A percentile compares a stretch with the other conserved stretches of the same genome.
These are phyloP conservation scores for Drosophila macrospina DNA, from an alignment of 2,888 invertebrate species.

Conservation along the genomic window DNA sequence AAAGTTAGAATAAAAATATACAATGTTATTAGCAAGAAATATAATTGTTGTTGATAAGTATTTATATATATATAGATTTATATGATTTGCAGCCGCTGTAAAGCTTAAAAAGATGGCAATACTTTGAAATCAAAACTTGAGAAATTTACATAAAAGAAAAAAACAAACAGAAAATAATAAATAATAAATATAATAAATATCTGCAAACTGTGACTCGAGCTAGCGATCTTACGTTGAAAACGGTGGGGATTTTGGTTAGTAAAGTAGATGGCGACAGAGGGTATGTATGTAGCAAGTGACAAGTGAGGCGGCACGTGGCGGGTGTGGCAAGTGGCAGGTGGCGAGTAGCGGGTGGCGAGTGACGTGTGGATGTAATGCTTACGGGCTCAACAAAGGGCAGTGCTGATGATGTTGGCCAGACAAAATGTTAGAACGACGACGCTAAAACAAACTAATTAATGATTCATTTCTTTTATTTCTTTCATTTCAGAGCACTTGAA, in stretches of 20 bases:
- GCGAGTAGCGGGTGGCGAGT: conserved; percentile 24
- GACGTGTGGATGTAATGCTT: conserved; percentile 30
- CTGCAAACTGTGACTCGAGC: conserved; percentile 11
- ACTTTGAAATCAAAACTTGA: conserved; percentile 66
- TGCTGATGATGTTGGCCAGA: conserved; percentile 36
- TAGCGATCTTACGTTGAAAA: conserved; percentile 19
- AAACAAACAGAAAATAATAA: no score
- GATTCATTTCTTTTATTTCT: no score
- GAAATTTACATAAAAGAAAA: conserved; percentile 9
- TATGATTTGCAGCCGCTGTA: conserved; percentile 42
- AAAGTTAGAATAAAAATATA: conserved; percentile 53
- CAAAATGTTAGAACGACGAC: conserved; percentile 12
- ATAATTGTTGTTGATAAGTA: conserved; percentile 7
- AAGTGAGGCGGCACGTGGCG: conserved; percentile 26
- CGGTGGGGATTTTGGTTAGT: conserved; percentile 38
- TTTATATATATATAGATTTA: neutral
- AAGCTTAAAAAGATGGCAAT: conserved; percentile 74
- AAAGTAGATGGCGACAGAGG: conserved; percentile 16
- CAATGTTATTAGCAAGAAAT: conserved; percentile 56
- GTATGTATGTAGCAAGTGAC: conserved; percentile 26
- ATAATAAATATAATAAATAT: neutral
- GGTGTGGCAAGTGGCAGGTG: conserved; percentile 10
- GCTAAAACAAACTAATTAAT: conserved; percentile 19
- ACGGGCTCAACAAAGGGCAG: conserved; percentile 18
- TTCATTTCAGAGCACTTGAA: neutral